phyloP scores from a whole-genome alignment of 1,140 invertebrate species.

The Magallana angulata region DNA sequence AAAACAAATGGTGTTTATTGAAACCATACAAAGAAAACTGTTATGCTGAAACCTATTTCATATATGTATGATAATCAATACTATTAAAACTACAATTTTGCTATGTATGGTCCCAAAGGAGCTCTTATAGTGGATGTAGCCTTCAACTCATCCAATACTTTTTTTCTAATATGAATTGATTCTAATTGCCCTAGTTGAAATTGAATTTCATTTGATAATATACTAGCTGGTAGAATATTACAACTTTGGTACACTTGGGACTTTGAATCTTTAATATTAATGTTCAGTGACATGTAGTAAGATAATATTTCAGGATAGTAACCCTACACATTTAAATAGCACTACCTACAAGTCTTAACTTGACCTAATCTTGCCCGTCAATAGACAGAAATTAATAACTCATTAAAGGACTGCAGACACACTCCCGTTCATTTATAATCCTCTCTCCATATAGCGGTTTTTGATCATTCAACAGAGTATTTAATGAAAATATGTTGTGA shows the following conservation, averaged over 20 bases:
- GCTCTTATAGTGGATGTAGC: no score
- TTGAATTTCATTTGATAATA: not conserved
- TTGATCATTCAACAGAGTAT: not conserved
- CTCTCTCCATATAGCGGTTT: not conserved
- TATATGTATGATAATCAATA: no score
- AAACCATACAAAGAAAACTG: no score
- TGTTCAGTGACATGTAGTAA: not conserved
- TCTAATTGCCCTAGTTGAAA: no score
- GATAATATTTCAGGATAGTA: not conserved
- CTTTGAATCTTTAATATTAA: no score
- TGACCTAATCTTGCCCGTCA: conserved; percentile 3
- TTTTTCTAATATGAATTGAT: no score
- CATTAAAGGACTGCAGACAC: not conserved
- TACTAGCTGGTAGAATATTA: not conserved
- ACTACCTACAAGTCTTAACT: conserved; percentile 1
- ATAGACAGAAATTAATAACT: conserved; percentile 29
- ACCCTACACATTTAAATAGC: not conserved
- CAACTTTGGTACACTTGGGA: not conserved
- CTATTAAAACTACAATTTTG: no score
- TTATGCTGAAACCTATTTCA: no score
- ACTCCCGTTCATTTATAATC: conserved; percentile 2
- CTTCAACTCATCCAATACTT: no score
- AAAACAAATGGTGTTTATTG: no score
- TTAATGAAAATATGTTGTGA: conserved; percentile 2
- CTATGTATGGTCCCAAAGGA: no score